phyloP scores from a whole-genome alignment of 2,113 vertebrate genomes.

The Centrocercus urophasianus region DNA sequence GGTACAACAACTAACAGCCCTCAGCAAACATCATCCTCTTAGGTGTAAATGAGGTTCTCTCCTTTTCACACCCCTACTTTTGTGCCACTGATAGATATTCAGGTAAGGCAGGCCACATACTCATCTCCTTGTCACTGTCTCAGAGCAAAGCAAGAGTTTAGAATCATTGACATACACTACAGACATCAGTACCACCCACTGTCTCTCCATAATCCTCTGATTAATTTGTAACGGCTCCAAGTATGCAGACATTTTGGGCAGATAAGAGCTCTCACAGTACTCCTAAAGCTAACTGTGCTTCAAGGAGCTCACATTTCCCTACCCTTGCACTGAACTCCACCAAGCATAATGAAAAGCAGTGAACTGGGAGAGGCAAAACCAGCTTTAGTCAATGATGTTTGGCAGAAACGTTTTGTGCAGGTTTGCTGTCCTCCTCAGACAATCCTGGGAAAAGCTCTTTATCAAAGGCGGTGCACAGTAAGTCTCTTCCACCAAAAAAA shows the following conservation, averaged over 20 bases:
- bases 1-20: neutral
- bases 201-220: neutral
- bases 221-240: neutral
- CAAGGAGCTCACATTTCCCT: neutral
- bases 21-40: accelerated
- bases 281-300: neutral
- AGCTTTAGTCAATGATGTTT: neutral
- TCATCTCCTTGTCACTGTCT: neutral
- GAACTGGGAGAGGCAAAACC: neutral
- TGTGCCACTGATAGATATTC: neutral
- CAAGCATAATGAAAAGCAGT: neutral
- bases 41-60: neutral
- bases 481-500: neutral
- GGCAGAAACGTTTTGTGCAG: neutral
- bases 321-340: neutral
- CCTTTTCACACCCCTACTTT: neutral
- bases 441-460: neutral
- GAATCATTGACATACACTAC: neutral
- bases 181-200: neutral
- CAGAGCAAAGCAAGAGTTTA: neutral
- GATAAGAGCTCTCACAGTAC: neutral
- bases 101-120: neutral
- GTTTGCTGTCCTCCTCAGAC: neutral
- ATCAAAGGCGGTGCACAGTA: neutral
- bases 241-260: neutral